Base-by-base conservation (phyloP, 2,113 vertebrate species). In the Meleagris gallopavo region DNA sequence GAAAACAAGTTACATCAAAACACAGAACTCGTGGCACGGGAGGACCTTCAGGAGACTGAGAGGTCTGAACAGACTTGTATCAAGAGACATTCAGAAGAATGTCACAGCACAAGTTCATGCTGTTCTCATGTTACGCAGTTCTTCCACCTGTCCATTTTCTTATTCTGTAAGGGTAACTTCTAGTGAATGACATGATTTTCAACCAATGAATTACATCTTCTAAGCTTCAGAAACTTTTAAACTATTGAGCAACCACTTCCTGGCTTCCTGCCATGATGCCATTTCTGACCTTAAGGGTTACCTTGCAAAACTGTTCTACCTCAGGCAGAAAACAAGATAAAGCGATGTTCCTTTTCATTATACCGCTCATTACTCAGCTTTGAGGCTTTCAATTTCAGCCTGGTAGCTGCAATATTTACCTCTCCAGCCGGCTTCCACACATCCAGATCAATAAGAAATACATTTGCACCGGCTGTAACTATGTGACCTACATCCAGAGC, bases 231-330 rank as follows among this genome's bases (percentile, higher is more conserved):
- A 81, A 73, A 52, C 62, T 74, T 89, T 69, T 57, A 48, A 82
- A 71, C 62, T 91, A 89, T 76, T 95, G 88, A 94, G 91, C 73
- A 96, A 95, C 45, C 50, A 81, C 67, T 61, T 71, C 87, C 64
- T 93, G 87, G 76, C 69, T 97, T 96, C 93, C 96, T 94, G 84
- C 84, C 86, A 82, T 3, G 24, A 13, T 91, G 48, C 82, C 70
- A 40, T 60, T 94, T 86, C 87, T 86, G 69, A 69, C 62, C 62
- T 71, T 38, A 30, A 77, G 71, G 15, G n/a, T 88, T 93, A 90
- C 78, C 77, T 90, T 40, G 81, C 11, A 25, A 66, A 54, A 58
- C 43, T 64, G 48, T 67, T 76, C 55, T 91, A 45, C 81, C 83
- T 55, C 22, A 61, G n/a, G 48, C 67, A 91, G 22, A 92, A 90